Conservation (phyloP, 1,140 invertebrate genomes). For the Nasonia longicornis region DNA sequence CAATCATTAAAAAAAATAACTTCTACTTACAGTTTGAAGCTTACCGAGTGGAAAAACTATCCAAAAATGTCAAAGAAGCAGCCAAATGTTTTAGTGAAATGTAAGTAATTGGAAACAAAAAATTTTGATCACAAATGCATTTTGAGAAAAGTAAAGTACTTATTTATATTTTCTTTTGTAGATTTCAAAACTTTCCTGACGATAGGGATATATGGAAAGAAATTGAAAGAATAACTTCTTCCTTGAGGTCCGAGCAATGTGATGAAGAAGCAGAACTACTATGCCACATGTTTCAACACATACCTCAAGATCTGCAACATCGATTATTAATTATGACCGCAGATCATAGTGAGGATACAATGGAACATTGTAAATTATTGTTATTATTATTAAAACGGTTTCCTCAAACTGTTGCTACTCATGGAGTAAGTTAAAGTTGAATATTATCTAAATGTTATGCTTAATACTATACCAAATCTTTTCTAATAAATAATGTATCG, state of each 20-base stretch:
- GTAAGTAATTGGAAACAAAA: constrained; percentile 60
- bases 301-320: constrained; percentile 80
- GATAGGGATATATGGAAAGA: constrained; percentile 81
- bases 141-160: constrained; percentile 1
- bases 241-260: constrained; percentile 74
- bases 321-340: constrained; percentile 83
- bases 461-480: constrained; percentile 20
- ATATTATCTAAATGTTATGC: constrained; percentile 1
- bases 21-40: constrained; percentile 77
- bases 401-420: constrained; percentile 80
- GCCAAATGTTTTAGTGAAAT: constrained; percentile 83
- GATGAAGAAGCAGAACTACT: constrained; percentile 71
- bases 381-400: constrained; percentile 84
- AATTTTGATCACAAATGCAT: background rate
- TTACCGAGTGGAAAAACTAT: constrained; percentile 83
- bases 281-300: constrained; percentile 77
- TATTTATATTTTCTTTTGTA: constrained; percentile 51
- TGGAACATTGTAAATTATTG: constrained; percentile 86
- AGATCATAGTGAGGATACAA: constrained; percentile 87
- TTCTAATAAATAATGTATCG: constrained; percentile 9
- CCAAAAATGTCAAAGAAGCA: constrained; percentile 83
- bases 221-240: constrained; percentile 82
- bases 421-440: constrained; percentile 75
- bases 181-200: constrained; percentile 74
- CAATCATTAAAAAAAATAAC: background rate